These are phyloP conservation scores for Anguilla obscura DNA, from an alignment of 2,797 vertebrate genomes.

Conservation along the genomic window DNA sequence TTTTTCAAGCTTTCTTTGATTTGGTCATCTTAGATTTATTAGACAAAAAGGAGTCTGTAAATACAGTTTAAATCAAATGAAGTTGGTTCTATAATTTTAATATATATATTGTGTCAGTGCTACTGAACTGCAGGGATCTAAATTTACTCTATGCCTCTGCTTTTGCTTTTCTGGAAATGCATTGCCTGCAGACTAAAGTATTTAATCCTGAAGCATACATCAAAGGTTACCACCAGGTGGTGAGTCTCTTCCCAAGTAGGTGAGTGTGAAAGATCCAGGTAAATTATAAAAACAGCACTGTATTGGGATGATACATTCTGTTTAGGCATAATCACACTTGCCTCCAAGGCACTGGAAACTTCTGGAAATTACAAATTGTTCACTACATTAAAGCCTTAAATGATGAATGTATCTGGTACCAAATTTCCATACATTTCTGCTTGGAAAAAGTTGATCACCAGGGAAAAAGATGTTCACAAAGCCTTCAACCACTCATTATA, in stretches of 20 bases:
- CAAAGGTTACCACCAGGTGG: constrained; percentile 90
- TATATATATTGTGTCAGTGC: constrained; percentile 81
- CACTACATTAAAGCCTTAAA: constrained; percentile 57
- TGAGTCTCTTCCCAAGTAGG: constrained; percentile 82
- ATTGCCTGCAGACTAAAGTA: constrained; percentile 90
- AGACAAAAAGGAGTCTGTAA: constrained; percentile 76
- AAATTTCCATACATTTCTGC: constrained; percentile 41
- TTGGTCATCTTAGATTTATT: constrained; percentile 80
- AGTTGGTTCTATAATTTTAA: constrained; percentile 72
- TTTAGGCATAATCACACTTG: constrained; percentile 70
- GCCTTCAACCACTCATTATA: constrained; percentile 40
- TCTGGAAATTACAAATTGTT: constrained; percentile 40
- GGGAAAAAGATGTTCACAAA: constrained; percentile 37
- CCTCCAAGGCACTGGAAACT: constrained; percentile 69
- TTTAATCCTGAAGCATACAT: constrained; percentile 97
- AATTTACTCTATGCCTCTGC: constrained; percentile 83
- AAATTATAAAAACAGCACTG: constrained; percentile 90
- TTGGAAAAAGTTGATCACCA: constrained; percentile 44
- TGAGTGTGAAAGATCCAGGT: constrained; percentile 88
- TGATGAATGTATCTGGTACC: constrained; percentile 54
- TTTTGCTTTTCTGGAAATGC: constrained; percentile 74
- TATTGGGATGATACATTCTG: constrained; percentile 85
- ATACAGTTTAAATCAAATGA: constrained; percentile 83
- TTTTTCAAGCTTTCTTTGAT: constrained; percentile 74
- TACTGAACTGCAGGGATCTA: constrained; percentile 83